phyloP scores from a whole-genome alignment of 1,140 invertebrate genomes.

The Megalopta genalis region DNA sequence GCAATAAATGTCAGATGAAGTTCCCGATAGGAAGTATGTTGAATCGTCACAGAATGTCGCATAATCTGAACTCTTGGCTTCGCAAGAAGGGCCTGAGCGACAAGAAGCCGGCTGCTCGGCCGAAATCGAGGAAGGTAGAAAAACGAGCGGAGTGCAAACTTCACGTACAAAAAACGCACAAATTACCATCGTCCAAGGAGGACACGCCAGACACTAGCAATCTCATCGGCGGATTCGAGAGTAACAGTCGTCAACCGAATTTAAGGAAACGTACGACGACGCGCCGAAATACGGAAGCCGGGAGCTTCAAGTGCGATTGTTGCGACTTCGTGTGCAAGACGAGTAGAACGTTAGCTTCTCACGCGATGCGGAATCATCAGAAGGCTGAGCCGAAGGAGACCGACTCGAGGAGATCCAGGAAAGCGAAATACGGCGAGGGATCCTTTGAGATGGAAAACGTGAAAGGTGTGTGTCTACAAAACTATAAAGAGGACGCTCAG shows the following conservation, averaged over 20 bases:
- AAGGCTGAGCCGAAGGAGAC: background rate
- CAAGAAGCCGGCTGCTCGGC: background rate
- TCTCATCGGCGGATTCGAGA: constrained; percentile 15
- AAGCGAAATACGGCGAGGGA: background rate
- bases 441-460: background rate
- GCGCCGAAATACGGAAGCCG: constrained; percentile 7
- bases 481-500: background rate
- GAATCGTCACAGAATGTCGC: constrained; percentile 64
- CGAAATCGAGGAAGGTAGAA: background rate
- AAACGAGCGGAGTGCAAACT: background rate
- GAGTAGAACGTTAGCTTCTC: constrained; percentile 50
- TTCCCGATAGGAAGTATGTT: constrained; percentile 71
- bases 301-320: constrained; percentile 32
- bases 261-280: constrained; percentile 24
- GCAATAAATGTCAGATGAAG: constrained; percentile 68
- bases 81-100: background rate
- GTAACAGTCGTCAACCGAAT: background rate
- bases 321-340: constrained; percentile 57
- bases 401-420: background rate
- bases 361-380: constrained; percentile 46
- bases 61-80: constrained; percentile 38
- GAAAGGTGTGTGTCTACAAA: background rate
- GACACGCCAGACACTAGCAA: background rate
- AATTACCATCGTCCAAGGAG: background rate
- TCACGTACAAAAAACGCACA: constrained; percentile 39